A percentile compares a stretch with the other conserved stretches of the same genome.
Evolutionary conservation across 2,888 invertebrate species (phyloP).

Genomic region (Eretmocerus hayati): DNA sequence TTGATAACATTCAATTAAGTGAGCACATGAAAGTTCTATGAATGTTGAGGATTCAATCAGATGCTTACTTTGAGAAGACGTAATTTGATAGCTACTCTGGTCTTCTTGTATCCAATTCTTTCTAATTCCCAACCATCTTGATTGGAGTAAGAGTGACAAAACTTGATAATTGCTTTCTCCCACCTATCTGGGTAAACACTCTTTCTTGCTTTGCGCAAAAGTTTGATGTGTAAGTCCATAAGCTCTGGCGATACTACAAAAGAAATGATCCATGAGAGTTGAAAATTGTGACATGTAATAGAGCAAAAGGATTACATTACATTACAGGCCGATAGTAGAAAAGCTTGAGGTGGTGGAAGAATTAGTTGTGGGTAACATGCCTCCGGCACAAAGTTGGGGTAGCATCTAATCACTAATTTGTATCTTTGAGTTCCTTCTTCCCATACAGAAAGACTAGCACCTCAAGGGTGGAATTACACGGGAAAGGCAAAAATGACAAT

Average conservation of each 20-base stretch:
- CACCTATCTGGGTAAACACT: slow-evolving; percentile 79
- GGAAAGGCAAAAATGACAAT: no score
- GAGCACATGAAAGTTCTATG: slow-evolving; percentile 3
- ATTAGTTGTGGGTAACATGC: no score
- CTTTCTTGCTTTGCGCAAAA: slow-evolving; percentile 79
- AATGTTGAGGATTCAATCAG: neutral
- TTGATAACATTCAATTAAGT: slow-evolving; percentile 1
- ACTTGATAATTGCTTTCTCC: slow-evolving; percentile 84
- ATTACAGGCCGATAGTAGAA: no score
- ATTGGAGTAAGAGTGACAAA: slow-evolving; percentile 81
- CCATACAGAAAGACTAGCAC: no score
- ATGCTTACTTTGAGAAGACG: slow-evolving; percentile 74
- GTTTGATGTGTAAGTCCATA: slow-evolving; percentile 79
- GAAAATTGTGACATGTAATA: neutral
- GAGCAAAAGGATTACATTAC: no score
- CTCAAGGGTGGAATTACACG: no score
- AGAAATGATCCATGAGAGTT: neutral
- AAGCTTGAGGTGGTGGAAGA: no score
- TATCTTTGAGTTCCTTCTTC: no score
- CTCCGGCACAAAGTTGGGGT: no score
- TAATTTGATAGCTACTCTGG: slow-evolving; percentile 80
- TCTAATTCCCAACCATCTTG: slow-evolving; percentile 96
- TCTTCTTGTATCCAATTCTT: slow-evolving; percentile 90
- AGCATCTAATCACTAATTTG: no score
- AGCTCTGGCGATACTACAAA: slow-evolving; percentile 69